Conservation (phyloP, 2,888 invertebrate genomes). For the Eristalis tenax region DNA sequence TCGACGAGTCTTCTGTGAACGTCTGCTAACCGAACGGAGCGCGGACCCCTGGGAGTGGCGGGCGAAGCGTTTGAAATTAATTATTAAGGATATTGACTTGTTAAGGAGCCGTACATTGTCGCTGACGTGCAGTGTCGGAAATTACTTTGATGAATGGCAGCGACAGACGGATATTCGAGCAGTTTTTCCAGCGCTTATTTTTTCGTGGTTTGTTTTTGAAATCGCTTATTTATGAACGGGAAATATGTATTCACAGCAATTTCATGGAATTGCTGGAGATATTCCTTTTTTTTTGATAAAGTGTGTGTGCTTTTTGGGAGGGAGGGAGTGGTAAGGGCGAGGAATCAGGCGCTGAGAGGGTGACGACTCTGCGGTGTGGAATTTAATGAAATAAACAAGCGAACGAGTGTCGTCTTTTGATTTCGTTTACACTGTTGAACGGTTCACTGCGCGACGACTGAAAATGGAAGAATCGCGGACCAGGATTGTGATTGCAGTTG, state of each 20-base stretch:
- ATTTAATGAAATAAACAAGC: too few relatives aligned
- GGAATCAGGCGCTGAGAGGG: too few relatives aligned
- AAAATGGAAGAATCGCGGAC: too few relatives aligned
- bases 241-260: not conserved
- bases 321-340: too few relatives aligned
- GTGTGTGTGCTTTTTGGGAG: too few relatives aligned
- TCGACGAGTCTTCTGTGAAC: not conserved
- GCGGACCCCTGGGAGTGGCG: not conserved
- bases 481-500: too few relatives aligned
- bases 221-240: not conserved
- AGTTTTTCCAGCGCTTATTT: not conserved
- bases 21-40: not conserved
- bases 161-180: not conserved
- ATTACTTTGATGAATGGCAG: not conserved
- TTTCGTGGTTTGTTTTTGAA: not conserved
- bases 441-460: too few relatives aligned
- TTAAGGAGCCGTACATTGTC: not conserved
- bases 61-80: not conserved
- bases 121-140: not conserved
- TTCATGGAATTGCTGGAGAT: not conserved
- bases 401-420: too few relatives aligned
- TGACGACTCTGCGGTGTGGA: too few relatives aligned
- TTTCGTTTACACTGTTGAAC: too few relatives aligned
- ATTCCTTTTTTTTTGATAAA: not conserved
- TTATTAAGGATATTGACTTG: conserved; percentile 1